Evolutionary conservation across 2,113 vertebrate genomes (phyloP), one percentile per base, ranked within the genome.

Genomic region (Kryptolebias marmoratus): DNA sequence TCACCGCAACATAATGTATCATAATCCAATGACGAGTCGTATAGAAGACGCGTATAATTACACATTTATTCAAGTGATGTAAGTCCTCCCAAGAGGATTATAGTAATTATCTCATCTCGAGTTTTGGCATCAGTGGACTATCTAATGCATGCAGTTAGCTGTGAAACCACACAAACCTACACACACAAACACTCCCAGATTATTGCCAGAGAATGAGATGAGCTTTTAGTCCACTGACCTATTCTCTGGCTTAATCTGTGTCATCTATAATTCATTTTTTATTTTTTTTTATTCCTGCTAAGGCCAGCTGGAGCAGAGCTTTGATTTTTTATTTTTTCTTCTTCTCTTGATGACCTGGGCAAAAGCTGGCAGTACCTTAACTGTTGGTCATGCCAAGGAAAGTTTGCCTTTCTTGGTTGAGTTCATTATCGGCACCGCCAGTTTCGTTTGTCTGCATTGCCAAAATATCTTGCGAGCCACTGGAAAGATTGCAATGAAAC

Each of bases 241-340:
- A 92, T 82, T 84, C 88, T 89, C 82, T 64, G 31, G 27, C 77
- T 79, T 82, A 82, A 89, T 84, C 82, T 69, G 77, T 80, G 58
- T 85, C 77, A 81, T 80, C 80, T 80, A 64, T 86, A 79, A 72
- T 22, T 22, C 22, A 22, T 64, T 73, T 79, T n/a, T 71, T 73
- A 75, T 4, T 42, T 42, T 8, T 8, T 42, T 8, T 1, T 42
- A 42, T 18, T 64, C 11, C 52, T 61, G 28, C 53, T 52, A 32
- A 27, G 58, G 47, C 59, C 60, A 54, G 27, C 48, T 2, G 50
- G 67, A 55, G 62, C 67, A 49, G 57, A n/a, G 8, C 45, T 5
- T 49, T 14, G 68, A 18, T 49, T 55, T 64, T 52, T 22, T 22
- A 22, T 22, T 22, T 22, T 22, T 22, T 22, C 22, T 22, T n/a